Evolutionary conservation across 2,113 vertebrate species (phyloP), one percentile per base, ranked within the genome.

Genomic region (Tragelaphus imberbis): DNA sequence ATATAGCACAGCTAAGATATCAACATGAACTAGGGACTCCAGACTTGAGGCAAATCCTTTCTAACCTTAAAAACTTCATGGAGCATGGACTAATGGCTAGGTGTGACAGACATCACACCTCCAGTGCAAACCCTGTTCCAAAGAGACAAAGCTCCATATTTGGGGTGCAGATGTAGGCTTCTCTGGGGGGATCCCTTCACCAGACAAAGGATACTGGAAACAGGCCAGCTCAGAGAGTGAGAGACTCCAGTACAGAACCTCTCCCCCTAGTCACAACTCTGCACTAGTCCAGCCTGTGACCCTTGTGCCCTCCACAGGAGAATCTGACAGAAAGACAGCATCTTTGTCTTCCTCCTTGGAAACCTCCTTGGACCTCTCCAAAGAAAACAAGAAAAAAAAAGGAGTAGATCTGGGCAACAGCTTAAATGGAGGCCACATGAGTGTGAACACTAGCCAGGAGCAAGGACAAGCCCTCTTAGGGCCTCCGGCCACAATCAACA

Each of bases 11-110:
- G 99, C 99, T 99, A 98, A 99, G 99, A 97, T 99, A 99, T 96
- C 99, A 99, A 95, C 99, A 99, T 71, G 99, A 99, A 75, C 98
- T 99, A 97, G 99, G 99, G 97, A 99, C 99, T 94, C 99, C 99
- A 59, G 99, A 99, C 97, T 99, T 99, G 97, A 99, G 99, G 94
- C 99, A 99, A 98, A 99, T 99, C n/a, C 99, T 99, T 94, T 99
- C 99, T 61, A 99, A 99, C 98, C 98, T 99, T 98, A 99, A 99
- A 98, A 99, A 99, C 99, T 99, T 99, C 97, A 98, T 99, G 99
- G 99, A 99, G 91, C 99, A 99, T 19, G 99, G 99, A 56, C 99
- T 99, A n/a, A 99, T 99, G 99, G 99, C 99, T 97, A 99, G 99
- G 98, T 99, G 99, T 2, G 99, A 99, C 97, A 99, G 99, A 65